Conservation (phyloP, 1,140 invertebrate genomes). For the Zaprionus ghesquierei region DNA sequence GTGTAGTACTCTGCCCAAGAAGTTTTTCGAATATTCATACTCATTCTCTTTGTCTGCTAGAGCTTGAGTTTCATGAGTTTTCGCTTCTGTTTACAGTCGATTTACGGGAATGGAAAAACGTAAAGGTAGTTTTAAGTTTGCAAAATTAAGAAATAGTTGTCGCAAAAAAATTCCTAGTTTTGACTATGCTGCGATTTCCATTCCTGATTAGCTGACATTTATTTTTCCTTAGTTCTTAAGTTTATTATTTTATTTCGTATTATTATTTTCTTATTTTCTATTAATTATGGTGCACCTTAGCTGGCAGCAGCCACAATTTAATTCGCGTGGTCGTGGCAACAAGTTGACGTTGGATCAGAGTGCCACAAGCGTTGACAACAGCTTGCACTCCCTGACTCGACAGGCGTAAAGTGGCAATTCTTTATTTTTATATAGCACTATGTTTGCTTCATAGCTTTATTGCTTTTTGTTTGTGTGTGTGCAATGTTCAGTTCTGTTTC, state of each 20-base stretch:
- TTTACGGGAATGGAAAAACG: background rate
- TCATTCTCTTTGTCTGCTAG: background rate
- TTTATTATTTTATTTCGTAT: constrained; percentile 37
- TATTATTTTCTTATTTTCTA: constrained; percentile 36
- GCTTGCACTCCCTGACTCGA: constrained; percentile 62
- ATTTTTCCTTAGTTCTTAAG: background rate
- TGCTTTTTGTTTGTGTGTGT: constrained; percentile 37
- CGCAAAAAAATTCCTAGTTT: background rate
- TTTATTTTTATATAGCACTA: constrained; percentile 47
- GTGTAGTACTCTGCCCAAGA: background rate
- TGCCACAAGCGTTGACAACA: constrained; percentile 49
- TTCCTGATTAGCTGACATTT: background rate
- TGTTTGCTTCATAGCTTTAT: constrained; percentile 13
- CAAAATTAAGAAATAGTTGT: too few species aligned
- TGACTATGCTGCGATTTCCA: constrained; percentile 24
- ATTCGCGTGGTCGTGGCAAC: constrained; percentile 53
- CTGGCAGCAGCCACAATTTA: constrained; percentile 48
- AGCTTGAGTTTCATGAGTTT: constrained; percentile 6
- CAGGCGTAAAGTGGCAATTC: constrained; percentile 78
- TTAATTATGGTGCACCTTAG: constrained; percentile 33
- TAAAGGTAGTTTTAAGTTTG: background rate
- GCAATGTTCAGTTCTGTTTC: background rate
- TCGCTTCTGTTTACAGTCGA: background rate
- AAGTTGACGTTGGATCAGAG: constrained; percentile 51
- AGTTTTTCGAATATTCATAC: background rate